A percentile compares a stretch with the other conserved stretches of the same genome.
These are phyloP conservation scores for Serinus canaria DNA, from an alignment of 2,113 vertebrate species.

Conservation along the genomic window DNA sequence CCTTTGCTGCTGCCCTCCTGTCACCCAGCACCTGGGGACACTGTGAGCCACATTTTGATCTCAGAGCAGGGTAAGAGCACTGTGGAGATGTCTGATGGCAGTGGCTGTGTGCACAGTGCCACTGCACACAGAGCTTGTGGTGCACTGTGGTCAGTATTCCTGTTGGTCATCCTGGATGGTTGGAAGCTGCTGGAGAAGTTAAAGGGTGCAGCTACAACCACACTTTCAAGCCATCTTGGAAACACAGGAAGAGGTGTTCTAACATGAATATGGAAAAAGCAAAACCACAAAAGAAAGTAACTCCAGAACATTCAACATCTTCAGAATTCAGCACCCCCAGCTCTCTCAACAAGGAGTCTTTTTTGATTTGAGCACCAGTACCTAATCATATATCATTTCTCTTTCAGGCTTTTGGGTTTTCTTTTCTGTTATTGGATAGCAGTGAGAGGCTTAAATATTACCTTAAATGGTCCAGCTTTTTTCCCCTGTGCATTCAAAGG, in stretches of 20 bases:
- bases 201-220: not conserved
- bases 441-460: not conserved
- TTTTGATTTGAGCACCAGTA: conserved; percentile 13
- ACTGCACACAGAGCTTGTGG: not conserved
- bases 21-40: accelerated
- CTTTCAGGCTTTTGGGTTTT: not conserved
- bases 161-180: not conserved
- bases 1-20: not conserved
- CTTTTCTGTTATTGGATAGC: not conserved
- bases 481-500: not conserved
- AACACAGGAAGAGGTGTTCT: not conserved
- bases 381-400: not conserved
- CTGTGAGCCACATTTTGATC: not conserved
- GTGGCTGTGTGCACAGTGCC: not conserved
- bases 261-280: not conserved
- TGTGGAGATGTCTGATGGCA: not conserved
- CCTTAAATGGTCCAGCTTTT: not conserved
- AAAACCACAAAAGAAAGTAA: not conserved
- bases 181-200: not conserved
- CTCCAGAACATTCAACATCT: not conserved
- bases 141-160: accelerated
- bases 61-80: not conserved
- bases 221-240: accelerated
- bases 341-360: conserved; percentile 43
- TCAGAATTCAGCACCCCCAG: not conserved